Percentiles rank a stretch among this genome's conserved stretches.
phyloP scores from a whole-genome alignment of 1,140 invertebrate genomes.

The Lepidurus packardi region DNA sequence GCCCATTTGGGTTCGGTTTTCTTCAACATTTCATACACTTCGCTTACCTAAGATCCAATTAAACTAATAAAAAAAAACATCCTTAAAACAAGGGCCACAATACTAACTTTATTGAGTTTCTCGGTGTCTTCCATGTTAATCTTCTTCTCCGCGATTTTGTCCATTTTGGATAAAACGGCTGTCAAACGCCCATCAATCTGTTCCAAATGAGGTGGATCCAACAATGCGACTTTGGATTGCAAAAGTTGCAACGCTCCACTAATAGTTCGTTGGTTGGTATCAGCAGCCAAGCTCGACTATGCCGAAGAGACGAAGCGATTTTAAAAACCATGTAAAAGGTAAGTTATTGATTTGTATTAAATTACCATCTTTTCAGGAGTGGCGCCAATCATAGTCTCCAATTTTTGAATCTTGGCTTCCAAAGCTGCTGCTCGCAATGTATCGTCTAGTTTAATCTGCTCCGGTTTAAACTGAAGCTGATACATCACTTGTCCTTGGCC shows the following conservation, averaged over 20 bases:
- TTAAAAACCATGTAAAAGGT: not conserved
- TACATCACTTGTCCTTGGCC: constrained; percentile 48
- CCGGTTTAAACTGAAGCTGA: constrained; percentile 56
- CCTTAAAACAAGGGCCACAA: not conserved
- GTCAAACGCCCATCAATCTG: constrained; percentile 70
- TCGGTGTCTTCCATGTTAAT: constrained; percentile 63
- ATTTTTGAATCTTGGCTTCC: constrained; percentile 64
- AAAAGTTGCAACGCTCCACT: constrained; percentile 65
- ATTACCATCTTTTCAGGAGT: constrained; percentile 53
- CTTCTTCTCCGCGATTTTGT: constrained; percentile 63
- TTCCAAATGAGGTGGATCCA: constrained; percentile 74
- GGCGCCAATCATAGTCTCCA: constrained; percentile 66
- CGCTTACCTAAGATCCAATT: constrained; percentile 56
- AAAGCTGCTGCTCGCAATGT: constrained; percentile 63
- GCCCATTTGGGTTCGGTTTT: constrained; percentile 72
- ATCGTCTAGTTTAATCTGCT: constrained; percentile 60
- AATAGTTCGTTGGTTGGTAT: constrained; percentile 48
- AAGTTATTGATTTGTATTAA: constrained; percentile 16
- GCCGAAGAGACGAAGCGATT: constrained; percentile 30
- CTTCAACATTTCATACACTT: constrained; percentile 79
- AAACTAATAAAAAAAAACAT: not conserved
- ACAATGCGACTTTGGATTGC: constrained; percentile 65
- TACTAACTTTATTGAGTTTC: constrained; percentile 64
- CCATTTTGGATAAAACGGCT: constrained; percentile 65
- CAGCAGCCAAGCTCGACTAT: constrained; percentile 40